A percentile compares a stretch with the other conserved stretches of the same genome.
Evolutionary conservation across 2,113 vertebrate genomes (phyloP).

Genomic region (Passer montanus): DNA sequence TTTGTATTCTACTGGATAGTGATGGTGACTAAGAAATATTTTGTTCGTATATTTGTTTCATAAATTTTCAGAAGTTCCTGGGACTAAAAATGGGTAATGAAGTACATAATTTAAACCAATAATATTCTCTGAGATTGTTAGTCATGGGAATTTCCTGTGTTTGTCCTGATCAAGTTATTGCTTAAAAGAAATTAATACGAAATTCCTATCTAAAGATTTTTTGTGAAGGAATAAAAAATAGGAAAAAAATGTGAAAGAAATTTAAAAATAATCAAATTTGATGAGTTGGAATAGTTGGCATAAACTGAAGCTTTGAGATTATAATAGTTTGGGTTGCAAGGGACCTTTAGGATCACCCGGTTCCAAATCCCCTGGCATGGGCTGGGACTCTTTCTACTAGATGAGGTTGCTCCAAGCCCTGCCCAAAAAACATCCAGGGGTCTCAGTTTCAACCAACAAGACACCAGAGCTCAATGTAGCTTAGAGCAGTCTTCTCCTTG

Average conservation of each 20-base stretch:
- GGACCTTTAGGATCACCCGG: too few relatives aligned
- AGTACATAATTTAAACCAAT: background rate
- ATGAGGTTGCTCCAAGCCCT: background rate
- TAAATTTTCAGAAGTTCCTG: background rate
- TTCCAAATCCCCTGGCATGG: background rate
- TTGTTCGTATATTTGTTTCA: background rate
- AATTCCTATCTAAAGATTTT: background rate
- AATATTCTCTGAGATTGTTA: background rate
- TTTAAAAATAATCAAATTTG: background rate
- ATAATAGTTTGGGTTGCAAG: background rate
- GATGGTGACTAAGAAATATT: background rate
- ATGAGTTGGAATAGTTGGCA: background rate
- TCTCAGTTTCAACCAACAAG: background rate
- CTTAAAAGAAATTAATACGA: background rate
- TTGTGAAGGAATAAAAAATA: accelerated
- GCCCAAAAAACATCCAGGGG: background rate
- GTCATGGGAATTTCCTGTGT: background rate
- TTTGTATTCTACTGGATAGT: background rate
- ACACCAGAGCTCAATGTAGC: accelerated
- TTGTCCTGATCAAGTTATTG: background rate
- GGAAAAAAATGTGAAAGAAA: background rate
- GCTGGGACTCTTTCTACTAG: background rate
- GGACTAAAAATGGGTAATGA: background rate
- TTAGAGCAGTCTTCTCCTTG: background rate
- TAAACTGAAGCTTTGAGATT: background rate